Conservation (phyloP, 2,113 vertebrate genomes). For the Pogonocichla stellata region DNA sequence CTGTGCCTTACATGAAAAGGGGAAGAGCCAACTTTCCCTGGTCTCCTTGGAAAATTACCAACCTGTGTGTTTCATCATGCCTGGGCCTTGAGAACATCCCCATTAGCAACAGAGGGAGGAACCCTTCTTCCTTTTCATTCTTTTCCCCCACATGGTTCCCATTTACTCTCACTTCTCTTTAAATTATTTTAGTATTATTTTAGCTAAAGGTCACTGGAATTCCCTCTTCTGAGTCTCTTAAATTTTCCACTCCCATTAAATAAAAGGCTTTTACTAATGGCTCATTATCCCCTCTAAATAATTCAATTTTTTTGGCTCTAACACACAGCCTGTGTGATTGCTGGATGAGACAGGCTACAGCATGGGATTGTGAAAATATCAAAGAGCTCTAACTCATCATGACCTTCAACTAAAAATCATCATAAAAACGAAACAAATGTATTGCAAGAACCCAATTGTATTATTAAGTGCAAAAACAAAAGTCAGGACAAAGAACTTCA, state of each 20-base stretch:
- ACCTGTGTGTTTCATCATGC: neutral
- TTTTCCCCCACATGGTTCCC: constrained; percentile 5
- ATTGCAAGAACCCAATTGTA: neutral
- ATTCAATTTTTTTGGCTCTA: neutral
- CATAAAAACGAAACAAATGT: neutral
- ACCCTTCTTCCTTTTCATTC: neutral
- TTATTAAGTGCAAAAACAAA: constrained; percentile 26
- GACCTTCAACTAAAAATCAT: neutral
- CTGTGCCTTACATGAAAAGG: neutral
- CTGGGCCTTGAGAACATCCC: neutral
- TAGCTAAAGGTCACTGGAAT: constrained; percentile 34
- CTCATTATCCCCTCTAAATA: neutral
- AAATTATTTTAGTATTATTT: neutral
- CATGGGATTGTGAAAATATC: neutral
- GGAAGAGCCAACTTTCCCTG: neutral
- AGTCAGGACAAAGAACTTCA: neutral
- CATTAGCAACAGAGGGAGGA: neutral
- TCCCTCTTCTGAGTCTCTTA: neutral
- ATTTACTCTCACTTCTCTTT: constrained; percentile 20
- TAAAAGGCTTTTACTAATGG: neutral
- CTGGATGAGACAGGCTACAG: neutral
- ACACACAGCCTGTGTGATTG: rapidly evolving
- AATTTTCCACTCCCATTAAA: neutral
- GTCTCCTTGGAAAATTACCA: neutral
- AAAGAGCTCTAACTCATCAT: neutral